Conservation (phyloP, 1,140 invertebrate species). For the Neoseiulus cucumeris region DNA sequence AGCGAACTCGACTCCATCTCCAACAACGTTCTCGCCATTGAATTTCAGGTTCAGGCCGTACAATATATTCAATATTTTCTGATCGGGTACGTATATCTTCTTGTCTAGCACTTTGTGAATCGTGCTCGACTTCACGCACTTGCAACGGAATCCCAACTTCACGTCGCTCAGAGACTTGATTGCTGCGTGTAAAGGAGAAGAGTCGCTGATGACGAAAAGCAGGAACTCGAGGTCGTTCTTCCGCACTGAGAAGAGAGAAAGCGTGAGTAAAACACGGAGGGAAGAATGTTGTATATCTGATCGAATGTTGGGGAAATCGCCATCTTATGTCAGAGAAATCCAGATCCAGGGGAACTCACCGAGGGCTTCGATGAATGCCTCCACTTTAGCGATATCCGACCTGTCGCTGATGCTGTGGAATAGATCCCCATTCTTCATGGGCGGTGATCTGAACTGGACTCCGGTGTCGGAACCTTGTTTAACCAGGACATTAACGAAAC, state of each 20-base stretch:
- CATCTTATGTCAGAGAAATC: too few species aligned
- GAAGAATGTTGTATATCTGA: too few species aligned
- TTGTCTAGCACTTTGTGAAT: not conserved
- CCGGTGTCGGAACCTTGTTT: not conserved
- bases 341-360: too few species aligned
- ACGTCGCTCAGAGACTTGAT: not conserved
- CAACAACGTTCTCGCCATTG: not conserved
- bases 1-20: not conserved
- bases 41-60: not conserved
- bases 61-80: not conserved
- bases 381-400: not conserved
- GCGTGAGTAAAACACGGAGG: too few species aligned
- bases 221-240: not conserved
- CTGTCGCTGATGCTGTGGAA: not conserved
- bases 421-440: not conserved
- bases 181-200: not conserved
- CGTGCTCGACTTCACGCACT: not conserved
- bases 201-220: not conserved
- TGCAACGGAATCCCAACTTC: not conserved
- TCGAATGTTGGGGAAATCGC: too few species aligned
- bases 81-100: not conserved
- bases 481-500: not conserved
- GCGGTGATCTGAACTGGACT: not conserved
- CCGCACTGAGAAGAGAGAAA: not conserved
- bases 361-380: not conserved